A percentile compares a stretch with the other conserved stretches of the same genome.
These are phyloP conservation scores for Glyphotaelius pellucidus DNA, from an alignment of 2,888 invertebrate genomes.

Conservation along the genomic window DNA sequence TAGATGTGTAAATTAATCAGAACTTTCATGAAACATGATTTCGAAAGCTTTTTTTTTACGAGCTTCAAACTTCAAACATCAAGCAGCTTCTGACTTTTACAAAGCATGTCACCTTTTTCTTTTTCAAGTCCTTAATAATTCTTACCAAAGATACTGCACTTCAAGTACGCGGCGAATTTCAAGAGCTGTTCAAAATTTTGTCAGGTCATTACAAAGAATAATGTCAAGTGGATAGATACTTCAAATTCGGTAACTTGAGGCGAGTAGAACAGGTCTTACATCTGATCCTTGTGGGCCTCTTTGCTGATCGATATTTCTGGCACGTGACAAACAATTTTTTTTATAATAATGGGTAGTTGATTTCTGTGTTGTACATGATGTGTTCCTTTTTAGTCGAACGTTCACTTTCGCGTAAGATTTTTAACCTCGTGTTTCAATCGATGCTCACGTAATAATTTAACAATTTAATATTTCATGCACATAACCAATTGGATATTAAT, in stretches of 20 bases:
- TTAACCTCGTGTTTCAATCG: not conserved
- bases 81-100: not conserved
- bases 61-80: not conserved
- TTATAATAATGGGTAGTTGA: not conserved
- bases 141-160: not conserved
- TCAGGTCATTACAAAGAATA: slow-evolving; percentile 20
- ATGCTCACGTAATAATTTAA: not conserved
- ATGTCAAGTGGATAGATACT: slow-evolving; percentile 12
- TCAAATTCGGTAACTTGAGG: slow-evolving; percentile 2
- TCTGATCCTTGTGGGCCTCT: not conserved
- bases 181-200: slow-evolving; percentile 5
- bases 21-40: not conserved
- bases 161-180: not conserved
- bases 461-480: not conserved
- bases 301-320: not conserved
- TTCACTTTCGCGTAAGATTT: not conserved
- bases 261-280: not conserved
- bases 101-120: not conserved
- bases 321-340: not conserved
- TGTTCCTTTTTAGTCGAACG: not conserved
- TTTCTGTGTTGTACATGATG: not conserved
- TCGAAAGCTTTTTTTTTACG: not conserved
- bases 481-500: not conserved
- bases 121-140: not conserved
- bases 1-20: not conserved